These are phyloP conservation scores for Sebastes wilsoni DNA, from an alignment of 2,797 vertebrate species.

Conservation along the genomic window DNA sequence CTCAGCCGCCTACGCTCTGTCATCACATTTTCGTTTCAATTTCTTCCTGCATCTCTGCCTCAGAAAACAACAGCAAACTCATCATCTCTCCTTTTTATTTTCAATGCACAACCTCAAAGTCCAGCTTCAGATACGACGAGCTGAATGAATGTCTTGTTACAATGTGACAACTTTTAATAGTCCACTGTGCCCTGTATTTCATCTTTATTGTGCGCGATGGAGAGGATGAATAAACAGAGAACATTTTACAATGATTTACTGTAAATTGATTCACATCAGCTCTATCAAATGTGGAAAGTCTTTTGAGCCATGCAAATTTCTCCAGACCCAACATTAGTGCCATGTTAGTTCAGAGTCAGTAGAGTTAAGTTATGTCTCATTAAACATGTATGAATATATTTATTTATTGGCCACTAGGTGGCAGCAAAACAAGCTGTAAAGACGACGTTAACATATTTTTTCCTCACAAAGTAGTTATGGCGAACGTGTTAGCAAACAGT, in stretches of 20 bases:
- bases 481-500: no score
- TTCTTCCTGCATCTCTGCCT: not conserved
- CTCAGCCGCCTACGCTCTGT: slow-evolving; percentile 1
- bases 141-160: slow-evolving; percentile 53
- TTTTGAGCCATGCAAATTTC: not conserved
- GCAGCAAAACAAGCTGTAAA: not conserved
- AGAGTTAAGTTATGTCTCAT: not conserved
- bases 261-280: not conserved
- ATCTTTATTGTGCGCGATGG: not conserved
- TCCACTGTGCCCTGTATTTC: slow-evolving; percentile 12
- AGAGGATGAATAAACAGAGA: slow-evolving; percentile 33
- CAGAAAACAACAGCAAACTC: not conserved
- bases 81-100: slow-evolving; percentile 37
- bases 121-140: slow-evolving; percentile 45
- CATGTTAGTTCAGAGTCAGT: not conserved
- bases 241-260: slow-evolving; percentile 5
- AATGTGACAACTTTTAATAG: slow-evolving; percentile 57
- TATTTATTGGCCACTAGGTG: not conserved
- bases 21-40: not conserved
- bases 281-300: not conserved
- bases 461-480: not conserved
- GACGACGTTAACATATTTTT: not conserved
- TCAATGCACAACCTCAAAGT: slow-evolving; percentile 23
- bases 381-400: not conserved
- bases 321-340: not conserved